Evolutionary conservation across 2,113 vertebrate genomes (phyloP), one percentile per base, ranked within the genome.

Genomic region (Paradoxurus hermaphroditus): DNA sequence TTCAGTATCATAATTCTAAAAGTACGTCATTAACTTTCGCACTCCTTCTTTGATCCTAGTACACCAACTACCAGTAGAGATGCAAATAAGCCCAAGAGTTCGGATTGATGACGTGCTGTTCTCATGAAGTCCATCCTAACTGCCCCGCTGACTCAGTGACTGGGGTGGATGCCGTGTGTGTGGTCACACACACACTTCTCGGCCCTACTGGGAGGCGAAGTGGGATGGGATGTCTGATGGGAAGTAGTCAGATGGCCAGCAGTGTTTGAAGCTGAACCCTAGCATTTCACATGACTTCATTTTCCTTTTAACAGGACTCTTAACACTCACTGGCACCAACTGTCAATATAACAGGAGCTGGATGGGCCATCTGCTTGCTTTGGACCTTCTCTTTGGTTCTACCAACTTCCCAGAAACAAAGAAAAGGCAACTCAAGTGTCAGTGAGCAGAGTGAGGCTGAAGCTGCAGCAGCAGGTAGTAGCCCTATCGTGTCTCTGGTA

Each of bases 341-440:
- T 86, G n/a, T 92, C 44, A 88, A 2, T 11, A 27, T 8, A 73
- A 39, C 3, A 53, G 75, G 39, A 78, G 29, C 70, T 70, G 46
- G 46, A 72, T 1, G 63, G 91, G 36, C 78, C 72, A 63, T 93
- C 86, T 81, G 68, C 41, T 72, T 91, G 83, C 79, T 46, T 23
- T 91, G 85, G 72, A 72, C n/a, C 62, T 44, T n/a, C 70, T 11
- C 39, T 19, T 36, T 59, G 16, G 2, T 91, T 89, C 89, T 79
- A 36, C 53, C 85, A 83, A 53, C 46, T 87, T 94, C 75, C 89
- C 84, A 95, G 90, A 93, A 91, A 86, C 46, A 86, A 73, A 90
- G 29, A 73, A 51, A 67, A 91, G 70, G 39, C 51, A 75, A n/a
- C 16, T 51, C 68, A 59, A 59, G 72, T 27, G 41, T 4, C 49